Evolutionary conservation across 2,113 vertebrate species (phyloP), one percentile per base, ranked within the genome.

Genomic region (Colistium nudipinnis): DNA sequence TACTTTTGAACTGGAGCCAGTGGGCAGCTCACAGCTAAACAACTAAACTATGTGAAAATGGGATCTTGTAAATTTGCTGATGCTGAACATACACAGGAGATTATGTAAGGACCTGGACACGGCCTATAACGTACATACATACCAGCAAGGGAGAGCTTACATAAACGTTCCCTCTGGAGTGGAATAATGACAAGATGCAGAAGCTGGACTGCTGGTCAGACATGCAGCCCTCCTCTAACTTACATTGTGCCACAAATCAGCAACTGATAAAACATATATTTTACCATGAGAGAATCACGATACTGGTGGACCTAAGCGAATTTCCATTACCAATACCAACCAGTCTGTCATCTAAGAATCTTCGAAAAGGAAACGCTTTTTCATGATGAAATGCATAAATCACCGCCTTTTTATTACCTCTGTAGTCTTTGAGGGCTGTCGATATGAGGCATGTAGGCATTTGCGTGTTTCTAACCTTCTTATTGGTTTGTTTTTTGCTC

Each of bases 1-100:
- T 39, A 33, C 59, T 80, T 77, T 63, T 81, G 78, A 81, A 60
- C 41, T 3, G 39, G 27, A 70, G 70, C 77, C 80, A 79, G 62
- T 6, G 6, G 27, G 10, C n/a, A 71, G 62, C 65, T 60, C 19
- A 3, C 31, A 24, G 62, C 28, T 19, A 35, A 64, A 70, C 30
- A 36, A 6, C 7, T 7, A 9, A 9, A 36, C 7, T 7, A 36
- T 5, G 30, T 5, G 30, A 61, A 76, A 73, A 70, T 19, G 30
- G n/a, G 45, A 49, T 52, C 62, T 56, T 66, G 20, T 62, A 22
- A 62, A 74, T 28, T 28, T 13, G 10, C 35, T 33, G 55, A 57
- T 48, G 49, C 70, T 22, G 52, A 59, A 64, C 4, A 51, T 20
- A 48, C 22, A 68, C 20, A 4, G 11, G 7, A 48, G 73, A 41